Evolutionary conservation across 2,888 invertebrate species (phyloP), one percentile per base, ranked within the genome.

Genomic region (Nemurella pictetii): DNA sequence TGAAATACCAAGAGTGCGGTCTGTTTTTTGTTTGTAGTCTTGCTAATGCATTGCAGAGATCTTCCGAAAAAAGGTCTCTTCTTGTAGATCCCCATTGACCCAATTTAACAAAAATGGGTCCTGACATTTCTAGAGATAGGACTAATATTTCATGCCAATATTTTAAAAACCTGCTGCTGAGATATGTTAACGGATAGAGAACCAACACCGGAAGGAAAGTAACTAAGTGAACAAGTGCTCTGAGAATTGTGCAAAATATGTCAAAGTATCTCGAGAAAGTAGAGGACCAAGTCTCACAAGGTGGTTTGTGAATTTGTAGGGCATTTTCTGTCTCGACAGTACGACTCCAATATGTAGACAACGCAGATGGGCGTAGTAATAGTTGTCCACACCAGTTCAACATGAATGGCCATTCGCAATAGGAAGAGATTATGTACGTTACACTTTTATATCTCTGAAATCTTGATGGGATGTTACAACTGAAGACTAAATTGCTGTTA

Each of bases 81-180:
- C 92, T 87, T 4, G 91, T 92, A 29, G 91, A 90, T 30, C 90
- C 90, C 92, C 92, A 92, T 87, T 92, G 92, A 0, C 91, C 91
- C 27, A 92, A 89, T 87, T 92, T 92, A 29, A 92, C 89, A 83
- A 91, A 91, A n/a, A 91, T 90, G 0, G 92, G 91, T 0, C 92
- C 92, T 77, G 90, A 88, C 81, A 88, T 87, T 86, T 91, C 90
- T 27, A 91, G 88, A 25, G 89, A 83, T 30, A 80, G 26, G 27
- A 85, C 15, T 28, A 86, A 32, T 15, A 85, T 12, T 7, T 83
- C 26, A 77, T 86, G 85, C 86, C 86, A 86, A 15, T 29, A 29
- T 9, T 29, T 75, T 74, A 30, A 78, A 25, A 84, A 27, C 20
- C 29, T 25, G n/a, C 12, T 3, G 29, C 32, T 36, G 0, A 86